Evolutionary conservation across 2,797 vertebrate genomes (phyloP).

Genomic region (Rhyacichthys aspro): DNA sequence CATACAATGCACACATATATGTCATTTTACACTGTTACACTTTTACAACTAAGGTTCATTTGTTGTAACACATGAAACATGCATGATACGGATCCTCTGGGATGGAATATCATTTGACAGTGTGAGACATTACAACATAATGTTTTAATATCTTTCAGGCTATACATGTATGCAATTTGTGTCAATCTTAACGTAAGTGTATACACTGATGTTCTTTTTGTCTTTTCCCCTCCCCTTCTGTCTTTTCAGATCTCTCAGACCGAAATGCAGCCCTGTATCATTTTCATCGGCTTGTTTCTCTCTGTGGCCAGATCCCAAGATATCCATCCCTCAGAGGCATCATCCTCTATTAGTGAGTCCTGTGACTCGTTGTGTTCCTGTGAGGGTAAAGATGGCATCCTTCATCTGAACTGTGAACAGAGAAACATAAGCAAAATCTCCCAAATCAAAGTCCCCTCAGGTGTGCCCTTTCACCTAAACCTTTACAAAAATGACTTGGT

Average conservation of each 20-base stretch:
- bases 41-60: conserved; percentile 28
- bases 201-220: conserved; percentile 20
- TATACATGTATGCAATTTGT: conserved; percentile 14
- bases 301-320: conserved; percentile 77
- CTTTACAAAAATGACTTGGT: conserved; percentile 94
- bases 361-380: conserved; percentile 91
- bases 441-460: conserved; percentile 89
- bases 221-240: neutral
- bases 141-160: neutral
- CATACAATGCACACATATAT: conserved; percentile 37
- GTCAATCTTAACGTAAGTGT: conserved; percentile 10
- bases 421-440: conserved; percentile 90
- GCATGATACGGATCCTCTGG: conserved; percentile 20
- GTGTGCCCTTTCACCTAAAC: conserved; percentile 91
- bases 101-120: conserved; percentile 15
- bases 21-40: conserved; percentile 19
- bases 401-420: conserved; percentile 93
- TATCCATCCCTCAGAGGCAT: conserved; percentile 76
- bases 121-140: conserved; percentile 2
- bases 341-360: conserved; percentile 77
- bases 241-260: conserved; percentile 70
- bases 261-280: conserved; percentile 89
- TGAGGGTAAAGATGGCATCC: conserved; percentile 89
- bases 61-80: conserved; percentile 33
- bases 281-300: conserved; percentile 82